Evolutionary conservation across 2,797 vertebrate species (phyloP).

Genomic region (Tragopan temminckii): DNA sequence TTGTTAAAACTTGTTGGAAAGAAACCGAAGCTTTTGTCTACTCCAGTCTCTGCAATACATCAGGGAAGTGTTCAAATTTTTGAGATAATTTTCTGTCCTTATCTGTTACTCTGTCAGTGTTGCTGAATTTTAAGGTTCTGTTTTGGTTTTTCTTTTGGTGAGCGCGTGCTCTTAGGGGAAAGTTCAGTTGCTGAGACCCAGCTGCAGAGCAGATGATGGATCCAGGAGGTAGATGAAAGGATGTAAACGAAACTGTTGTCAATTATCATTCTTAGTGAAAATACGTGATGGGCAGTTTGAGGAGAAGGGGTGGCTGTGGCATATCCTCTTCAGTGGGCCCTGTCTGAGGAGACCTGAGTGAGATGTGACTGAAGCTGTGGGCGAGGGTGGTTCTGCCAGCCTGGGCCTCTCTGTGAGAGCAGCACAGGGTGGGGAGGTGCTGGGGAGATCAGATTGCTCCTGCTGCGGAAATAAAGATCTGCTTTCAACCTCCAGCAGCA

Average conservation of each 20-base stretch:
- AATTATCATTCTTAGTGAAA: neutral
- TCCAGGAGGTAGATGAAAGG: neutral
- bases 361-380: rapidly evolving
- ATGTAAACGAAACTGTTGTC: neutral
- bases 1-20: neutral
- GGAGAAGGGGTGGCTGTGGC: neutral
- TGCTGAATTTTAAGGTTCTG: neutral
- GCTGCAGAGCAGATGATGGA: conserved; percentile 3
- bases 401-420: neutral
- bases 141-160: neutral
- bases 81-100: neutral
- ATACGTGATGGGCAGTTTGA: neutral
- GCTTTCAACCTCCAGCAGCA: neutral
- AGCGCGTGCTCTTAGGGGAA: neutral
- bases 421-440: too few species aligned
- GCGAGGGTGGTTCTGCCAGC: neutral
- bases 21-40: neutral
- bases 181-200: neutral
- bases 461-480: neutral
- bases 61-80: neutral
- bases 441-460: neutral
- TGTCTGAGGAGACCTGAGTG: neutral
- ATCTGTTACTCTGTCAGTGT: neutral
- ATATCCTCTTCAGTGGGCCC: neutral
- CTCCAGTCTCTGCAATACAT: neutral